Base-by-base conservation (phyloP, 2,113 vertebrate species). In the Mugil cephalus region DNA sequence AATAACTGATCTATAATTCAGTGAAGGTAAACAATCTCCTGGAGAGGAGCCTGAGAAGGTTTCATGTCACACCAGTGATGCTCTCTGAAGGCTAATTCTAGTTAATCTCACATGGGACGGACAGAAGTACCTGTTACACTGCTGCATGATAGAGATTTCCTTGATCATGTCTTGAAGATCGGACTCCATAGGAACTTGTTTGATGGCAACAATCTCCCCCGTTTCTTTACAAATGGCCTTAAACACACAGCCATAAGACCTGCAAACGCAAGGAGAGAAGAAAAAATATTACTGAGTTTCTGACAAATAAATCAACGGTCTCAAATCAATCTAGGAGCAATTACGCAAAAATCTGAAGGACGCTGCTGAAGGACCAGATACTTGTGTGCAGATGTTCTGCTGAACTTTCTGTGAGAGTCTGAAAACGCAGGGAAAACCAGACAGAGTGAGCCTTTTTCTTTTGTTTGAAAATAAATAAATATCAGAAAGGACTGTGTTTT, bases 91-190 rank as follows among this genome's bases (percentile, higher is more conserved):
- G 5, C 3, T 30, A 30, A 30, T 30, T 5, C 24, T 30, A 30
- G 3, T 30, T 8, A 9, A 39, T 10, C 8, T 0, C 47, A 36
- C 14, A 35, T 4, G 1, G 34, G 15, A 6, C 0, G 6, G 2
- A 8, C 0, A 10, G 24, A n/a, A 3, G 88, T 88, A 98, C 97
- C 97, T 99, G 93, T 98, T 97, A 60, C 97, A 98, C 12, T 99
- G 97, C 74, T 99, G 97, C 97, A 98, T 99, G 73, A 99, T 98
- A 66, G 97, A 96, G 86, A 99, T 99, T 76, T 99, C 97, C 85
- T 99, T 99, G 81, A 99, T 98, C 77, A 98, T 98, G 87, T 99
- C 97, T 77, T 98, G 97, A n/a, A 99, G 92, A 77, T 98, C 97
- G 0, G 97, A 98, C 83, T 99, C 97, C 87, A 99, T 96, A 1